Conservation (phyloP, 1,140 invertebrate genomes). For the Pseudomyrmex gracilis region DNA sequence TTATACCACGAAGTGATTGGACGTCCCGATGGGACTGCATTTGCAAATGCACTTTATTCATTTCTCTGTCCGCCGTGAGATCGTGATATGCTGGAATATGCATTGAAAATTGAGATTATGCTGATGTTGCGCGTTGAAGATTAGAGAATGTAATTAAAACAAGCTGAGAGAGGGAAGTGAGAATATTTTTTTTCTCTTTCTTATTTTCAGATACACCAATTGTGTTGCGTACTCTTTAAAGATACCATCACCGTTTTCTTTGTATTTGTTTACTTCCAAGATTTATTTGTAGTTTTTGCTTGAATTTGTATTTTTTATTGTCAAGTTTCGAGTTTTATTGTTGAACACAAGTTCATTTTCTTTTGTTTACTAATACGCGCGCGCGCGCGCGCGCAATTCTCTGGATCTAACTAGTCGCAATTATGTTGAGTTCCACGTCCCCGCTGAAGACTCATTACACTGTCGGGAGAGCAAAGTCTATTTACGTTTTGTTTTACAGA, state of each 20-base stretch:
- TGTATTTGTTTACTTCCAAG: too few relatives aligned
- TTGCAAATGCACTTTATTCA: constrained; percentile 47
- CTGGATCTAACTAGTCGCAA: constrained; percentile 28
- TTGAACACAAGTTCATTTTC: too few relatives aligned
- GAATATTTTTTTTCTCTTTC: too few relatives aligned
- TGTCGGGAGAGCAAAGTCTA: constrained; percentile 16
- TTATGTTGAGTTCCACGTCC: not conserved
- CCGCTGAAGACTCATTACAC: not conserved
- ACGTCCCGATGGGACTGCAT: constrained; percentile 22
- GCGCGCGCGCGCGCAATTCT: not conserved
- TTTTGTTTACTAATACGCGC: not conserved
- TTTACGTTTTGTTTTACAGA: constrained; percentile 43
- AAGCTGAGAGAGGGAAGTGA: too few relatives aligned
- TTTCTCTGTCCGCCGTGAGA: too few relatives aligned
- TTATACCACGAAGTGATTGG: constrained; percentile 38
- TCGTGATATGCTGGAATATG: not conserved
- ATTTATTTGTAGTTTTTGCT: too few relatives aligned
- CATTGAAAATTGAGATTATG: constrained; percentile 7
- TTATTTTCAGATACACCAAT: too few relatives aligned
- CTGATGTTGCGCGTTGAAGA: not conserved
- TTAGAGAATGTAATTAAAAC: not conserved
- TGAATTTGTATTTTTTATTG: too few relatives aligned
- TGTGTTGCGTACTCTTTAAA: too few relatives aligned
- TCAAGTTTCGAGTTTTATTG: too few relatives aligned
- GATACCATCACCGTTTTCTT: too few relatives aligned